Evolutionary conservation across 2,888 invertebrate species (phyloP), one percentile per base, ranked within the genome.

Genomic region (Tiliacea aurago): DNA sequence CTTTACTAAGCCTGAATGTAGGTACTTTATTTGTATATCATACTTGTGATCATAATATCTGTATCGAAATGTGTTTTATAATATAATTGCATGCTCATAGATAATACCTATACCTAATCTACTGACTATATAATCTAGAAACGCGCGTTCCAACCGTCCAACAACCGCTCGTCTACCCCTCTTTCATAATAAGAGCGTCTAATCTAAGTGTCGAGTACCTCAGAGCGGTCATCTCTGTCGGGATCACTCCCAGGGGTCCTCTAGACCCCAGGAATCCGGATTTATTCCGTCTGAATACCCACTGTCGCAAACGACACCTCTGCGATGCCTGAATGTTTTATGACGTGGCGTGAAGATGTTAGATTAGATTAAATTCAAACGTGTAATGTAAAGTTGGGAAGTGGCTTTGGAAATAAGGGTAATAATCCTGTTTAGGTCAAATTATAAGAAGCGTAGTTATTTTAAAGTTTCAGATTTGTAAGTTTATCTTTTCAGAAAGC

Each of bases 181-280:
- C 55, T 71, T 85, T 85, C 84, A 87, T 90, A 92, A 91, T 91
- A 92, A 92, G 93, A 93, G 92, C 89, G 91, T 91, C 91, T 94
- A 93, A 94, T 94, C 94, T 93, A 93, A 94, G 94, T 93, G 94
- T 93, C 90, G 93, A 93, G 93, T 92, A 93, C 93, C 92, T 93
- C 91, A 91, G 92, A 93, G 92, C 95, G 96, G 96, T 95, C 96
- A 95, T 95, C 95, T 94, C 95, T 89, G 91, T 90, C 90, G 91
- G 91, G 92, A 96, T 95, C 90, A 94, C 94, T 95, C 96, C 96
- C 96, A 80, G 76, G 95, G 95, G 96, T 87, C 91, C 91, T 90
- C 93, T 95, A 93, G 91, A 92, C 94, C 92, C 92, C 91, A 91
- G 91, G 89, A 91, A 90, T 90, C 91, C 91, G 94, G 95, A 95